Evolutionary conservation across 2,797 vertebrate genomes (phyloP).

Genomic region (Orientallactaga sibirica): DNA sequence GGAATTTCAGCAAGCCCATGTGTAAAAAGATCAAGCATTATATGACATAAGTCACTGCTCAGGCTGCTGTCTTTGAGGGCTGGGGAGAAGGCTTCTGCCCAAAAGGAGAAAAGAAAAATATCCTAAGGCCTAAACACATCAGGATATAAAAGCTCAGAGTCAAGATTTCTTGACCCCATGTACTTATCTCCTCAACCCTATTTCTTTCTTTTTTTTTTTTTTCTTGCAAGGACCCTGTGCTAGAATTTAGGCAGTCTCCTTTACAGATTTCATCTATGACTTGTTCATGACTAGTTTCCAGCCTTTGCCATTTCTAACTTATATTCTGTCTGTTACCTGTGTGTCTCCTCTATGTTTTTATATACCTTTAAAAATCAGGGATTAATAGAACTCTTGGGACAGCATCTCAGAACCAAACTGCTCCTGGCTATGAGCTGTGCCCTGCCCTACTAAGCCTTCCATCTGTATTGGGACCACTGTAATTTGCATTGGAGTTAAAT

Average conservation of each 20-base stretch:
- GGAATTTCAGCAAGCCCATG: constrained; percentile 82
- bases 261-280: constrained; percentile 22
- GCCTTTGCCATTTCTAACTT: neutral
- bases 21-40: constrained; percentile 83
- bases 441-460: neutral
- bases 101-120: constrained; percentile 74
- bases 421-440: neutral
- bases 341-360: neutral
- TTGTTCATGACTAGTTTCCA: constrained; percentile 43
- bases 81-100: constrained; percentile 79
- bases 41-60: constrained; percentile 75
- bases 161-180: constrained; percentile 67
- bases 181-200: neutral
- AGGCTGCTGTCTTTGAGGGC: constrained; percentile 72
- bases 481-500: neutral
- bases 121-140: constrained; percentile 59
- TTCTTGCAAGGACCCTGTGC: constrained; percentile 65
- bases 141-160: constrained; percentile 64
- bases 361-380: constrained; percentile 34
- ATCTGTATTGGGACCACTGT: neutral
- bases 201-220: constrained; percentile 34
- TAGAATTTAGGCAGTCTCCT: constrained; percentile 51
- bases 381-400: constrained; percentile 19
- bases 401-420: neutral
- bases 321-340: neutral